Conservation (phyloP, 2,113 vertebrate species). For the Propithecus coquereli region DNA sequence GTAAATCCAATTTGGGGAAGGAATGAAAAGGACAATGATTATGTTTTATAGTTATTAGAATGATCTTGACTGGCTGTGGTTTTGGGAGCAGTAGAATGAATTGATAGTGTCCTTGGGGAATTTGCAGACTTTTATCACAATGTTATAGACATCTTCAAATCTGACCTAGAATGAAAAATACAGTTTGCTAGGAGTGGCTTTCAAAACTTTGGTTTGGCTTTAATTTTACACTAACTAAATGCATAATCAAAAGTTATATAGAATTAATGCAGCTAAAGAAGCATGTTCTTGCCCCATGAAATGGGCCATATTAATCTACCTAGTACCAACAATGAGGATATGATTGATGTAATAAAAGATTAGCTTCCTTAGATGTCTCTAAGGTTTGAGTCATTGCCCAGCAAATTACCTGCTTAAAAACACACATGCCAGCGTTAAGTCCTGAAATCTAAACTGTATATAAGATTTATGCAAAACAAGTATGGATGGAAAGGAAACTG, state of each 20-base stretch:
- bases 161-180: constrained; percentile 45
- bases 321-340: background rate
- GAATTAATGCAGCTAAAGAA: constrained; percentile 49
- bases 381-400: constrained; percentile 19
- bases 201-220: constrained; percentile 53
- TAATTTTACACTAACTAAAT: constrained; percentile 60
- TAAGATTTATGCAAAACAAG: background rate
- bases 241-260: constrained; percentile 23
- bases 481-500: background rate
- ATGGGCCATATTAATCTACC: constrained; percentile 36
- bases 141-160: background rate
- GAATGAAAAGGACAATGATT: constrained; percentile 53
- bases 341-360: background rate
- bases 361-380: background rate
- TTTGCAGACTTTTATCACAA: background rate
- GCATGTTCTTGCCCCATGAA: constrained; percentile 52
- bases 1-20: constrained; percentile 60
- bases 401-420: constrained; percentile 48
- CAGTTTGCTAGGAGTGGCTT: background rate
- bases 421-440: background rate
- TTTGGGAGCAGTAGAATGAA: constrained; percentile 54
- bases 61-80: constrained; percentile 60
- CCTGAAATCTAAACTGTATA: background rate
- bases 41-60: constrained; percentile 60
- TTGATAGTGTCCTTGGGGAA: constrained; percentile 10